phyloP scores from a whole-genome alignment of 2,888 invertebrate species.

The Noctua janthe region DNA sequence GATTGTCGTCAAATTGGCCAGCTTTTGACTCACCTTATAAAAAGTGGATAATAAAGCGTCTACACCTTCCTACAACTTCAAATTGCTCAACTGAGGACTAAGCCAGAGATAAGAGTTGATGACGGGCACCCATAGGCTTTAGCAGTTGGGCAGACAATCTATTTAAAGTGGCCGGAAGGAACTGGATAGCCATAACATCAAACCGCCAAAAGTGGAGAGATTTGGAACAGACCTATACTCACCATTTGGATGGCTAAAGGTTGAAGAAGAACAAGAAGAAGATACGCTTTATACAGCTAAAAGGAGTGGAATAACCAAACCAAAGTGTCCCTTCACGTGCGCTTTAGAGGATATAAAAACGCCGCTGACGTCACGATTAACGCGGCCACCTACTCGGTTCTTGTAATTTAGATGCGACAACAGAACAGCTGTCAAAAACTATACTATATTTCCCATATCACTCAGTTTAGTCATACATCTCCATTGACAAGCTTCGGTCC shows the following conservation, averaged over 20 bases:
- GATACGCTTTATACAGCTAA: background rate
- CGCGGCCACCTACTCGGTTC: background rate
- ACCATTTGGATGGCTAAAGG: background rate
- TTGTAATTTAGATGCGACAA: background rate
- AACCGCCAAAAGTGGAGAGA: background rate
- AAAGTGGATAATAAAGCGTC: background rate
- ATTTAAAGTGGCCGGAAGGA: background rate
- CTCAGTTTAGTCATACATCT: conserved; percentile 29
- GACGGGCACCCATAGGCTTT: background rate
- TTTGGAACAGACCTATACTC: background rate
- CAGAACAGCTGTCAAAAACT: conserved; percentile 14
- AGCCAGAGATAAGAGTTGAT: background rate
- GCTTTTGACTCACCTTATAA: background rate
- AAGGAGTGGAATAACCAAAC: background rate
- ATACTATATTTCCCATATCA: conserved; percentile 4
- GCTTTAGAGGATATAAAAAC: background rate
- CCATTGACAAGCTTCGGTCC: conserved; percentile 28
- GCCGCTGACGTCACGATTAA: background rate
- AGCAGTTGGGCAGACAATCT: background rate
- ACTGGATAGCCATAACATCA: background rate
- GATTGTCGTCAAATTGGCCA: rapidly evolving
- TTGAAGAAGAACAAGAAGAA: background rate
- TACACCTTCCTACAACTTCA: background rate
- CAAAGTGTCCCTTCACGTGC: background rate
- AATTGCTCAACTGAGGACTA: background rate